Percentiles rank a stretch among this genome's conserved stretches.
Conservation (phyloP, 2,888 invertebrate genomes). For the Drosophila antonietae region DNA sequence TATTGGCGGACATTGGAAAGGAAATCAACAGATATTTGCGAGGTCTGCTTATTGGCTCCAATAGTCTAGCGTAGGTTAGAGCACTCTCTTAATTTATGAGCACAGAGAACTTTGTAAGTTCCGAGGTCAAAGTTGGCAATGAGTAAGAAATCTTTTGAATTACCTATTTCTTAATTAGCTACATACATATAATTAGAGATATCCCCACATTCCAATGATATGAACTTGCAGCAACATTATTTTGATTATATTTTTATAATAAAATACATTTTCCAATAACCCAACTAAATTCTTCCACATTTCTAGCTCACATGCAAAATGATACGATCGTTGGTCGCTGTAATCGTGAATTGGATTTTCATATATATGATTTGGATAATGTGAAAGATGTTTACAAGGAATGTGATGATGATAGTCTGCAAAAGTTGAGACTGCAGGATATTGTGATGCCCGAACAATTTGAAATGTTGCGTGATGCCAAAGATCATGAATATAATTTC, state of each 20-base stretch:
- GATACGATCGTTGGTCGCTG: constrained; percentile 79
- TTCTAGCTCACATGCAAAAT: constrained; percentile 80
- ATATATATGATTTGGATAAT: constrained; percentile 70
- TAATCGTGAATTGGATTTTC: constrained; percentile 81
- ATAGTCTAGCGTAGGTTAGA: not conserved
- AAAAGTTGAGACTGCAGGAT: constrained; percentile 66
- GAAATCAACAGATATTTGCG: too few species aligned
- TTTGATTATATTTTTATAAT: too few species aligned
- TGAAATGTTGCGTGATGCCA: constrained; percentile 77
- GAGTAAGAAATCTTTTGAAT: not conserved
- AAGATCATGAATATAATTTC: constrained; percentile 78
- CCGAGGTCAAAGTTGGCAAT: not conserved
- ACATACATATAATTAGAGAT: too few species aligned
- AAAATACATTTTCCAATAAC: not conserved
- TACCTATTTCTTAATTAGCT: too few species aligned
- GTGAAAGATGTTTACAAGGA: constrained; percentile 60
- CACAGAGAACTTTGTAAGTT: not conserved
- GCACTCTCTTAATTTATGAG: not conserved
- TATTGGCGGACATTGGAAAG: too few species aligned
- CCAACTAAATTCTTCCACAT: not conserved
- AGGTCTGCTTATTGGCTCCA: too few species aligned
- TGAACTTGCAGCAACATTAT: too few species aligned
- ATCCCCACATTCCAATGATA: too few species aligned
- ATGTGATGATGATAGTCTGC: constrained; percentile 66
- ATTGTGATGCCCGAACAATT: constrained; percentile 81